Evolutionary conservation across 1,140 invertebrate species (phyloP), one percentile per base, ranked within the genome.

Genomic region (Xylocopa sonorina): DNA sequence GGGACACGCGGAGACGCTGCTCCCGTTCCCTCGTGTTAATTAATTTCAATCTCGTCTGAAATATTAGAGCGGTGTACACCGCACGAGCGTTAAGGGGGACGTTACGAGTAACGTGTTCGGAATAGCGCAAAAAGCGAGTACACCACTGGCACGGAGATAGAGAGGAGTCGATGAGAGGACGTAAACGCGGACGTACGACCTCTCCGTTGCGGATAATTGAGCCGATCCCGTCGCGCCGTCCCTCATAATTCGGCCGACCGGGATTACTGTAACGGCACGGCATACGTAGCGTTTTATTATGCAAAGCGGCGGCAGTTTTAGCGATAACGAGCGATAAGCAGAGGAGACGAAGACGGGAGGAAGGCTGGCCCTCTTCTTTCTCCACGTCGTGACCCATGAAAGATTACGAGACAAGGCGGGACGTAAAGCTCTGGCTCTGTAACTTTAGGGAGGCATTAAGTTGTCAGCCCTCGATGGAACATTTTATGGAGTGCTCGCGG

Each of bases 261-360:
- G 73, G 69, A 83, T 77, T 69, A 77, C 71, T 41, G 64, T 58
- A n/a, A 51, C 60, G 60, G 43, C 72, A 67, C 66, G 60, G 79
- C 81, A 83, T 77, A 83, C 73, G 73, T 83, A 83, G 79, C 58
- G 66, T 64, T 81, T 81, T 83, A 83, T 83, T 83, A 83, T 81
- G 81, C 79, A 83, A 83, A 83, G 60, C 48, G 38, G 24, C 34
- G 57, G 58, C 64, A 77, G 81, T 77, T 83, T 66, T 81, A 51
- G 41, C 58, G 66, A 83, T 83, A 83, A 83, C 80, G 81, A 81
- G 73, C 80, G 81, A 83, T 83, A 83, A 83, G 81, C 79, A 77
- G 75, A 67, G 38, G 51, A 81, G 41, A n/a, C n/a, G 58, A 60
- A 58, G 73, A 57, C 34, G 58, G 63, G 51, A 82, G 81, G 60